Conservation (phyloP, 2,888 invertebrate genomes). For the Tinea semifulvella region DNA sequence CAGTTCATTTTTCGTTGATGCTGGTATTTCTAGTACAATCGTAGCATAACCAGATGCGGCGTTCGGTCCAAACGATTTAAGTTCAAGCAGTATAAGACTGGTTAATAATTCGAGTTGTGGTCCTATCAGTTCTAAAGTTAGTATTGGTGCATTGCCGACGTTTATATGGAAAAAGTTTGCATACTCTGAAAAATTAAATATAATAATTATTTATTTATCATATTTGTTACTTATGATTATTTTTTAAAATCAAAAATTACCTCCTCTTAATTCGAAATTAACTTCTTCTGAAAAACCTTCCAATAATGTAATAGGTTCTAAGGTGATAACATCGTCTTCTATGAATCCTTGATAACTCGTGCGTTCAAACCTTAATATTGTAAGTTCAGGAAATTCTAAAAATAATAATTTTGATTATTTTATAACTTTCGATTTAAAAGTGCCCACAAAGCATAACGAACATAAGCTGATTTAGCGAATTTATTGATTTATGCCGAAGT, state of each 20-base stretch:
- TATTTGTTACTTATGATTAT: neutral
- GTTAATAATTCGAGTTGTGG: neutral
- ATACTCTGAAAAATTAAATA: constrained; percentile 1
- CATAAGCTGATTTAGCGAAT: neutral
- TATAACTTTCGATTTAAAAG: too few species aligned
- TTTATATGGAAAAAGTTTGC: neutral
- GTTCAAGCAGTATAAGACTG: constrained; percentile 5
- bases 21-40: constrained; percentile 22
- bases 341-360: constrained; percentile 33
- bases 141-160: neutral
- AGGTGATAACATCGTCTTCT: constrained; percentile 24
- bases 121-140: neutral
- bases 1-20: constrained; percentile 5
- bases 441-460: too few species aligned
- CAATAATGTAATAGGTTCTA: constrained; percentile 31
- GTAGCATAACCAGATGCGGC: constrained; percentile 23
- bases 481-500: neutral
- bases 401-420: too few species aligned
- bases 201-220: neutral
- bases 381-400: constrained; percentile 37
- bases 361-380: constrained; percentile 33
- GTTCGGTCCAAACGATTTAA: neutral
- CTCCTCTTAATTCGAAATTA: constrained; percentile 22
- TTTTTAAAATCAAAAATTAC: constrained; percentile 9
- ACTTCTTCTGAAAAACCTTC: constrained; percentile 31